Base-by-base conservation (phyloP, 2,113 vertebrate species). In the Dolichallabes microphthalmus region DNA sequence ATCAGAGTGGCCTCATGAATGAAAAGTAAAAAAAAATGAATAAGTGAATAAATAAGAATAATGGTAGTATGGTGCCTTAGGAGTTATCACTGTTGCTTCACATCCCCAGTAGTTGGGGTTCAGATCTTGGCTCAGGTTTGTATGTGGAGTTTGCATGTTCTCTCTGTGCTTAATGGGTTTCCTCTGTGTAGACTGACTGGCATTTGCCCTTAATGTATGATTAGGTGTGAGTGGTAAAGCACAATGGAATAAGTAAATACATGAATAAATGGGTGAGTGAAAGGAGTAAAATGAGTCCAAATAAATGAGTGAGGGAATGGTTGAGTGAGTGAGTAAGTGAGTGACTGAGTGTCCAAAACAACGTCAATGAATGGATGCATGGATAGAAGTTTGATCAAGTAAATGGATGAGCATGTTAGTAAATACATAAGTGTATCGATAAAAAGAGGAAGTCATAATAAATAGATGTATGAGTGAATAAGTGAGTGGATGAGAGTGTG, bases 401-500 rank as follows among this genome's bases (percentile, higher is more conserved):
- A 2, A 11, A 19, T 53, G 7, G 20, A 30, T 13, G 15, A 57
- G 50, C 4, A 14, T 60, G n/a, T 78, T 35, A 68, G 39, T 64
- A 39, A 55, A 27, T 30, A 39, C 52, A 8, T 45, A 13, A 3
- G 66, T 58, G 30, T 81, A n/a, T 2, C 6, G 27, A 45, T 45
- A 45, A 45, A 45, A 45, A 8, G 7, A 8, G 45, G 45, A 45
- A 6, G 45, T 45, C 45, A 45, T 6, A 45, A 45, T 45, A 45
- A 45, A 45, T 45, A 45, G 39, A 32, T 80, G 50, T 80, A 17
- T 27, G 27, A 35, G 39, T 66, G 69, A 68, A 5, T 35, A 12
- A 12, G 61, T 64, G 61, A 82, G 25, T 27, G n/a, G 52, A 55
- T 57, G 61, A 71, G n/a, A n/a, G 25, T 66, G 79, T 82, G 80